Conservation (phyloP, 2,113 vertebrate genomes). For the Spea bombifrons region DNA sequence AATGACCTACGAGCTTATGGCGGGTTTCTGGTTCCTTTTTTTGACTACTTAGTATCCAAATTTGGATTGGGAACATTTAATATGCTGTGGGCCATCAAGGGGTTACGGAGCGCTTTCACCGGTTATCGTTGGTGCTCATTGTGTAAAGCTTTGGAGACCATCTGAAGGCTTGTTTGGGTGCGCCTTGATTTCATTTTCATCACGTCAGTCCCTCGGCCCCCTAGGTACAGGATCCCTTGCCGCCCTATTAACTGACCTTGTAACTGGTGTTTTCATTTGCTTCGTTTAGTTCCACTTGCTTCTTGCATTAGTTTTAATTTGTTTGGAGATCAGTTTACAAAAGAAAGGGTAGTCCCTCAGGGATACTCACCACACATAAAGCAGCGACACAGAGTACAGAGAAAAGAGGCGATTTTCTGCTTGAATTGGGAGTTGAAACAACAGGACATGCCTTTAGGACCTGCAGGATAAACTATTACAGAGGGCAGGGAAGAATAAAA, state of each 20-base stretch:
- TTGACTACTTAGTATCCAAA: too few species aligned
- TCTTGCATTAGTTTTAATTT: slow-evolving; percentile 56
- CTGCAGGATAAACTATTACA: too few species aligned
- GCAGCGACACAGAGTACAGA: slow-evolving; percentile 48
- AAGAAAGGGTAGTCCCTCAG: slow-evolving; percentile 52
- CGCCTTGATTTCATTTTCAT: slow-evolving; percentile 51
- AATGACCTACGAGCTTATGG: too few species aligned
- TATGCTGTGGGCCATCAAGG: too few species aligned
- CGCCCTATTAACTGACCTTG: slow-evolving; percentile 56
- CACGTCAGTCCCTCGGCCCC: slow-evolving; percentile 49
- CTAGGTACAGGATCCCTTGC: slow-evolving; percentile 38
- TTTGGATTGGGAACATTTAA: too few species aligned
- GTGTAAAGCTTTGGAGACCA: slow-evolving; percentile 1
- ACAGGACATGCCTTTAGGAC: background rate
- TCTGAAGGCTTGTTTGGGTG: slow-evolving; percentile 42
- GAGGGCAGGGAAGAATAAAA: too few species aligned
- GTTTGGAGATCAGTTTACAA: slow-evolving; percentile 70
- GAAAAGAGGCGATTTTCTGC: slow-evolving; percentile 26
- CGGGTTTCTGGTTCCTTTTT: too few species aligned
- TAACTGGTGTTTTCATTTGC: slow-evolving; percentile 53
- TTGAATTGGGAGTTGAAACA: slow-evolving; percentile 9
- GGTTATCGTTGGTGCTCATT: too few species aligned
- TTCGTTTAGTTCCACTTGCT: slow-evolving; percentile 58
- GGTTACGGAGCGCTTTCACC: too few species aligned
- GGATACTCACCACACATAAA: slow-evolving; percentile 52